Base-by-base conservation (phyloP, 2,888 invertebrate species). In the Phalera bucephala region DNA sequence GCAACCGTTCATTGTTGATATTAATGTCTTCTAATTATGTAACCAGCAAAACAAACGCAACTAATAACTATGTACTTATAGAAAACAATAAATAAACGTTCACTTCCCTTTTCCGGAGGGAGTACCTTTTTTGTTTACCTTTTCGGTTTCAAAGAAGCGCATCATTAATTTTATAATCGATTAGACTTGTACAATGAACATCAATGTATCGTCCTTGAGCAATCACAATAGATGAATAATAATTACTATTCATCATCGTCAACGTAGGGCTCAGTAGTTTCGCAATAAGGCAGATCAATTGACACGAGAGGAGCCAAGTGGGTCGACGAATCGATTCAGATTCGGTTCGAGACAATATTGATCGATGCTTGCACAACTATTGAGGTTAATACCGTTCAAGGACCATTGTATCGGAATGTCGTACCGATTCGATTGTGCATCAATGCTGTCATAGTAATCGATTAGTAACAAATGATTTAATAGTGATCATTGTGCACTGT, bases 311-410 rank as follows among this genome's bases (percentile, higher is more conserved):
- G 62, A 64, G 70, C 65, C 68, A 75, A 80, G 66, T 75, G 64
- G 75, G 67, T 63, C 75, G 61, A 69, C 74, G 63, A 69, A 65
- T 70, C 72, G 72, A 72, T 80, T 65, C 61, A 52, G 58, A 79
- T 78, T 76, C 68, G 71, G 76, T 76, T 73, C 74, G 70, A 71
- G 63, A 72, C 74, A 75, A 72, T 71, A 76, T 76, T 74, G 70
- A 69, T 65, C 40, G 34, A 33, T 34, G 13, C 53, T 80, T 81
- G 73, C 77, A 68, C 75, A 82, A 82, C 67, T 45, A 62, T 56
- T 50, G 52, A 65, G 74, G 75, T 76, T 81, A 80, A 81, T 79
- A 51, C 59, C 70, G 77, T 79, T 83, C 84, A 87, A 85, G 86
- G 86, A 78, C 73, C 51, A 52, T 58, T 29, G 19, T 29, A 11